Base-by-base conservation (phyloP, 2,113 vertebrate species). In the Sciurus niger region DNA sequence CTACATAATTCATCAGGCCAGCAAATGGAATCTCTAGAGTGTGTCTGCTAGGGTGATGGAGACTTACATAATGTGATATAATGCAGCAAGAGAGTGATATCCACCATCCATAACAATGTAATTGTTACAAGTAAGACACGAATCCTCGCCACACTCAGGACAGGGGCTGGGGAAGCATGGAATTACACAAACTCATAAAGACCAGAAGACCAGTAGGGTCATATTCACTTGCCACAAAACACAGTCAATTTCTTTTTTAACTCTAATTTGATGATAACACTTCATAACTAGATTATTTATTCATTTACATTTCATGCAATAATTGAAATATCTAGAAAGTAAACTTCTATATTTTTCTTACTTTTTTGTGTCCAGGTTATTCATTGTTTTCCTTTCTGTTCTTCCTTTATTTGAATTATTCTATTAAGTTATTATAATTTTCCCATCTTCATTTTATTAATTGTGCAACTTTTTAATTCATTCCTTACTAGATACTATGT, bases 121-220 rank as follows among this genome's bases (percentile, higher is more conserved):
- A 65, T 55, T 12, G 7, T 65, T 80, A 55, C 1, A 92, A 40
- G 17, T 53, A 53, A 73, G 37, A 74, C n/a, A 63, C 3, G 43
- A n/a, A 4, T 72, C n/a, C 22, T 87, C 28, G 24, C 1, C 46
- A 55, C 22, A 32, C 3, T 72, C 58, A 16, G 2, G 17, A 22
- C 4, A 32, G 10, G 9, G 10, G 7, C 9, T 43, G 10, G 16
- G 22, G 14, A 3, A 37, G 25, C 11, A 10, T n/a, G n/a, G 17
- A 91, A 65, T 72, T 73, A 55, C 1, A 30, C 5, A 79, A 87
- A 43, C 4, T 0, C 24, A 65, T 43, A 30, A 55, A 40, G 10
- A 72, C 2, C 30, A 70, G 30, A 73, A n/a, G 14, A 11, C 16
- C 4, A 25, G 0, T 55, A 2, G 25, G 43, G 10, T 51, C 18